Base-by-base conservation (phyloP, 1,140 invertebrate genomes). In the Camponotus vicinus region DNA sequence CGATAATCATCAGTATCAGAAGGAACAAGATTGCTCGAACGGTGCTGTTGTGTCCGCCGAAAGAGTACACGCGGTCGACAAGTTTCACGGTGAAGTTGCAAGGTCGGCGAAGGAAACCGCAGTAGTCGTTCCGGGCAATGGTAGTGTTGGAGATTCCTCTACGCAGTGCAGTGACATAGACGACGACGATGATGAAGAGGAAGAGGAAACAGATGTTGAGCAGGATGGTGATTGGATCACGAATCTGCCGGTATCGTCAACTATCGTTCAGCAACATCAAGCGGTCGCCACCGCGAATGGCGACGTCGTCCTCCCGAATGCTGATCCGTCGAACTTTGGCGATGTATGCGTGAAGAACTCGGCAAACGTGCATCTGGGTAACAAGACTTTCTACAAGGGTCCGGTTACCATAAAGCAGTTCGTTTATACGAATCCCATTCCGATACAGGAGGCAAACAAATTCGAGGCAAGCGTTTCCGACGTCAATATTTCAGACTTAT, bases 341-440 rank as follows among this genome's bases (percentile, higher is more conserved):
- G 95, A 96, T 85, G 95, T 97, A 18, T 95, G 94, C 13, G 94
- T 97, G 0, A 95, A 93, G 55, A 96, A 97, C 88, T 96, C 96
- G 0, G 94, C 93, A n/a, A 96, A 97, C 85, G 96, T 97, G 4
- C 96, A 96, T 88, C 95, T 97, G 52, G 97, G 96, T 11, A 96
- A 96, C 85, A 97, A 96, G 87, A 96, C 96, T 4, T 96, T 96
- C 87, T 97, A 96, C 91, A 96, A 97, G 82, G 96, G 96, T 21
- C 96, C 96, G 1, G 96, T 97, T 6, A 97, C 96, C 49, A 97
- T 97, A 86, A 96, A 96, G 90, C 96, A 97, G 90, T 95, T 97
- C 89, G 94, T 97, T 85, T 96, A 95, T 37, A 90, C 91, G 4
- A 91, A 93, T 91, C 90, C 93, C 5, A 18, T 45, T 61, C 40